Conservation (phyloP, 2,888 invertebrate genomes). For the Onchidella celtica region DNA sequence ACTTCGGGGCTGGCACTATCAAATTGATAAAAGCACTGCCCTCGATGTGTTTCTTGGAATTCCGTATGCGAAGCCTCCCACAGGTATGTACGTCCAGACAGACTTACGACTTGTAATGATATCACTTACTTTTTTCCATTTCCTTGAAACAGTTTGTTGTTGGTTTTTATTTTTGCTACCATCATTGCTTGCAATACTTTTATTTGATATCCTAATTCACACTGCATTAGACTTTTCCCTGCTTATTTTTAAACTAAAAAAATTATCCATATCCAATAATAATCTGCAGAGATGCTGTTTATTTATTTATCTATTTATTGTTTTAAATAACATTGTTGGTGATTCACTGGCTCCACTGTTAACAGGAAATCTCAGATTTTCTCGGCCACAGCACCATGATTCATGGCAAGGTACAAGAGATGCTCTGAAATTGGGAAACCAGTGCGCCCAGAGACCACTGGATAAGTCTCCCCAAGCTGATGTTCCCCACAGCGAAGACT, state of each 20-base stretch:
- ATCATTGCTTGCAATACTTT: too few species aligned
- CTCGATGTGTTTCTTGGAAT: slow-evolving; percentile 4
- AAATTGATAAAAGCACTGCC: not conserved
- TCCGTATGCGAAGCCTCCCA: slow-evolving; percentile 8
- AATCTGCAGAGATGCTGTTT: too few species aligned
- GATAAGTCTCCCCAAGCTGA: not conserved
- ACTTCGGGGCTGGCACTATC: not conserved
- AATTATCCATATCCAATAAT: too few species aligned
- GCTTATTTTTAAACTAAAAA: too few species aligned
- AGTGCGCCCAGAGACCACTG: not conserved
- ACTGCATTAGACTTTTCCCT: too few species aligned
- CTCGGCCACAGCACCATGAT: not conserved
- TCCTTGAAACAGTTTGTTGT: too few species aligned
- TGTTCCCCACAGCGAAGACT: slow-evolving; percentile 31
- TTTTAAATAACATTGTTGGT: too few species aligned
- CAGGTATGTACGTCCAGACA: not conserved
- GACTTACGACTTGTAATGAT: not conserved
- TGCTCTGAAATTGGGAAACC: slow-evolving; percentile 8
- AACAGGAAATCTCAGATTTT: not conserved
- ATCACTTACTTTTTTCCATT: too few species aligned
- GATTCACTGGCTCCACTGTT: too few species aligned
- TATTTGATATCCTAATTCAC: too few species aligned
- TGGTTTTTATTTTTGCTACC: too few species aligned
- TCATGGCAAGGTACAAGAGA: not conserved
- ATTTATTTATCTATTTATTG: too few species aligned